Evolutionary conservation across 2,888 invertebrate genomes (phyloP), one percentile per base, ranked within the genome.

Genomic region (Pelosia muscerda): DNA sequence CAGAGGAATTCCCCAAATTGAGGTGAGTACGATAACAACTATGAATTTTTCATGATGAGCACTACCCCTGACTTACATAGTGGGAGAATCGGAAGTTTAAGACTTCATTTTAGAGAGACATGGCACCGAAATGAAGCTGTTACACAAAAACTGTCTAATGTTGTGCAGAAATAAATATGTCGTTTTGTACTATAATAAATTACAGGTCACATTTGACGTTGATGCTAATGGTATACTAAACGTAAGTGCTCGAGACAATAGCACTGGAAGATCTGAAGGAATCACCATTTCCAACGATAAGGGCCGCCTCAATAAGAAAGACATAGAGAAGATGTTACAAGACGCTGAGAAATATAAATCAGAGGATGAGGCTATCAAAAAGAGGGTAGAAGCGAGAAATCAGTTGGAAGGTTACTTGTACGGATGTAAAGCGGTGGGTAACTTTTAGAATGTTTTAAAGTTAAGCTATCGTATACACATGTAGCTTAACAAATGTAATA

Each of bases 201-300:
- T 31, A 31, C 94, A 97, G 89, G 97, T 98, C 0, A 97, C 98
- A 0, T 98, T 98, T 79, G 98, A 98, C 86, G 95, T 98, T 66
- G 98, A 98, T 82, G 98, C 98, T 22, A 98, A 98, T 85, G 98
- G 98, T 71, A 98, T 98, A 72, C 88, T 98, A 3, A 97, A 98
- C 83, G 97, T 97, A 0, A 96, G 96, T 9, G 97, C 97, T 15
- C 96, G 96, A 82, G 98, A 98, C 81, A 96, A 95, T 81, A 97
- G 97, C 77, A 97, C 98, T 0, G 98, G 98, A 1, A 96, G 96
- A 70, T 96, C 96, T 0, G 97, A 97, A 85, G 96, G 97, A 82
- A 98, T 98, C 75, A 98, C 97, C 38, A 98, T 98, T 69, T 97
- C 97, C 5, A 98, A 98, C 83, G 98, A 98, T 85, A 98, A 97